A percentile compares a stretch with the other conserved stretches of the same genome.
Conservation (phyloP, 2,888 invertebrate species). For the Sphaeridia pumilis region DNA sequence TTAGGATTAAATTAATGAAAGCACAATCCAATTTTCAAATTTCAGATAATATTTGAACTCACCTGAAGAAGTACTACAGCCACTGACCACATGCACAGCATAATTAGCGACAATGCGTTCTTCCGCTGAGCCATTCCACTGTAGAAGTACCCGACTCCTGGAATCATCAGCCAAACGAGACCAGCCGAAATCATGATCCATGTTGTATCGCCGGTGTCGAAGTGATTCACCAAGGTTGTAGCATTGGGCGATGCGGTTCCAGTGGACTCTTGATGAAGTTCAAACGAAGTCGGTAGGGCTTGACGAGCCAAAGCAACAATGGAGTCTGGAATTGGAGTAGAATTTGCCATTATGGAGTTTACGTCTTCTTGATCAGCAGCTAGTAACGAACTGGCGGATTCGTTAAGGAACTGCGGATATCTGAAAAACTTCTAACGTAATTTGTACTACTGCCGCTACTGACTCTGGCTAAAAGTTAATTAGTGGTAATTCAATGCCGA, state of each 20-base stretch:
- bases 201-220: slow-evolving; percentile 17
- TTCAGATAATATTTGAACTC: not conserved
- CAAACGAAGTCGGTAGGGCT: too few species aligned
- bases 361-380: too few species aligned
- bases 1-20: not conserved
- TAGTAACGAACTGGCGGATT: too few species aligned
- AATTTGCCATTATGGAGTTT: too few species aligned
- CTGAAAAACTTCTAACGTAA: too few species aligned
- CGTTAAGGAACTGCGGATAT: too few species aligned
- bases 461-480: too few species aligned
- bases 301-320: too few species aligned
- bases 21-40: not conserved
- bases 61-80: slow-evolving; percentile 33
- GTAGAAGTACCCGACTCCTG: slow-evolving; percentile 33
- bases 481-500: too few species aligned
- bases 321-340: too few species aligned
- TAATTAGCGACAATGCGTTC: slow-evolving; percentile 26
- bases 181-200: slow-evolving; percentile 23
- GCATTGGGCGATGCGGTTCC: not conserved
- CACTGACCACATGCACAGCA: slow-evolving; percentile 28
- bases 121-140: slow-evolving; percentile 26
- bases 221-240: not conserved
- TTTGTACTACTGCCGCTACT: too few species aligned
- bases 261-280: not conserved
- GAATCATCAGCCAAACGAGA: slow-evolving; percentile 31